Evolutionary conservation across 2,888 invertebrate genomes (phyloP), one percentile per base, ranked within the genome.

Genomic region (Anthoptus insignis): DNA sequence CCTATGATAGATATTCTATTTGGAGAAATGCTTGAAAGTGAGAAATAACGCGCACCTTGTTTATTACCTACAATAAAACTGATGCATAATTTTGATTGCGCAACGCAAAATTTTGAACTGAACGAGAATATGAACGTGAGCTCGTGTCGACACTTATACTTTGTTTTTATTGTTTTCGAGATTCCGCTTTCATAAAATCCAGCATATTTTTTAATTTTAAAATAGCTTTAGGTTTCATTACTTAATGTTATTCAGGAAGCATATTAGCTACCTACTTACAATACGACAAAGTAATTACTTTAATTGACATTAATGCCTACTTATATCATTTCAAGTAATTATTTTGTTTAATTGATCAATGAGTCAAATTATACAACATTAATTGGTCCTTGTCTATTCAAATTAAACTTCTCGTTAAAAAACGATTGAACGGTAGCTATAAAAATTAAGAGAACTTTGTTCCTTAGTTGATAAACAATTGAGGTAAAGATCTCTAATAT

Each of bases 1-100:
- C 68, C 63, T 71, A 70, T 71, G 69, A 71, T 70, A 68, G 69
- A 64, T 72, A 70, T 75, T 67, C 72, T 66, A 69, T 73, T 71
- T 60, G 59, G 60, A 68, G 68, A 53, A 71, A 67, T 68, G 68
- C 66, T 66, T 57, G 57, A 63, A 64, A 66, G 67, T 67, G 57
- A 65, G 59, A 59, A 59, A 65, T 65, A 65, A 65, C 53, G 47
- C 39, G 54, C 45, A 29, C 59, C 27, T 65, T 65, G 58, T 53
- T 65, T 65, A 59, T 65, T 57, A 65, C 58, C 53, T 14, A 53
- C 58, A 54, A 59, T 59, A 65, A 65, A 59, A 45, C 47, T 59
- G 58, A 65, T 65, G 64, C 59, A 65, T 65, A 59, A 59, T 65
- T 65, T 65, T 47, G 64, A 59, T 59, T 54, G 19, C 9, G 42